phyloP scores from a whole-genome alignment of 2,888 invertebrate genomes.

The Teleogryllus oceanicus region DNA sequence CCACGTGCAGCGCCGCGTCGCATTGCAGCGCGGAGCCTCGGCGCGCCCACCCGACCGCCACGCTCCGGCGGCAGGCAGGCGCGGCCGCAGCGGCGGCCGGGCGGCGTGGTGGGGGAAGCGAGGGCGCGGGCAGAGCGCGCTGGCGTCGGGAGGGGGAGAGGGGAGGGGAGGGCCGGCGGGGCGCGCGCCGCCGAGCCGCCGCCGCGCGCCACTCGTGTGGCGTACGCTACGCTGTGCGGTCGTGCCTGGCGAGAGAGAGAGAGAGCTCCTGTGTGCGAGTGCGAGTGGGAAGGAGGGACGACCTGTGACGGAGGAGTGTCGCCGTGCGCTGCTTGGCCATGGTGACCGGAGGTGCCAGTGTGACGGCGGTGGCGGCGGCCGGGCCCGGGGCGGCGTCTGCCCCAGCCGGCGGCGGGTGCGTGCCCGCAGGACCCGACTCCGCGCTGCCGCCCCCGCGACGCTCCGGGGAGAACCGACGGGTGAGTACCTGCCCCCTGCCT shows the following conservation, averaged over 20 bases:
- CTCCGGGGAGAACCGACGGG: not conserved
- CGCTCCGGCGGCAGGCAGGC: conserved; percentile 8
- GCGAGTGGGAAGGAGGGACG: too few species aligned
- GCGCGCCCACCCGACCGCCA: not conserved
- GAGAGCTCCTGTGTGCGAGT: too few species aligned
- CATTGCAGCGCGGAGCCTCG: too few species aligned
- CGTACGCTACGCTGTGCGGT: not conserved
- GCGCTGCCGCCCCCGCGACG: not conserved
- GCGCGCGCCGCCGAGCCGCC: not conserved
- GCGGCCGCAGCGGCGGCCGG: not conserved
- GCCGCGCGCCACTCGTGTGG: conserved; percentile 1
- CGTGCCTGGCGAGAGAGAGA: not conserved
- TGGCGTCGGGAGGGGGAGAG: not conserved
- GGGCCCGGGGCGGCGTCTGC: not conserved
- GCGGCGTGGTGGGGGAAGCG: not conserved
- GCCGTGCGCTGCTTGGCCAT: not conserved
- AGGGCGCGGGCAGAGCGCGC: not conserved
- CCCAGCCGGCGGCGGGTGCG: not conserved
- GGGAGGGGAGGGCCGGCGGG: not conserved
- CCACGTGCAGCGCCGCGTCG: too few species aligned
- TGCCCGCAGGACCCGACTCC: not conserved
- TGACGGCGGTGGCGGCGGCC: not conserved
- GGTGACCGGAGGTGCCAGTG: not conserved
- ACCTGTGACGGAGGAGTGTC: not conserved
- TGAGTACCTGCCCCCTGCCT: not conserved